Conservation (phyloP, 2,113 vertebrate genomes). For the Pterophyllum scalare region DNA sequence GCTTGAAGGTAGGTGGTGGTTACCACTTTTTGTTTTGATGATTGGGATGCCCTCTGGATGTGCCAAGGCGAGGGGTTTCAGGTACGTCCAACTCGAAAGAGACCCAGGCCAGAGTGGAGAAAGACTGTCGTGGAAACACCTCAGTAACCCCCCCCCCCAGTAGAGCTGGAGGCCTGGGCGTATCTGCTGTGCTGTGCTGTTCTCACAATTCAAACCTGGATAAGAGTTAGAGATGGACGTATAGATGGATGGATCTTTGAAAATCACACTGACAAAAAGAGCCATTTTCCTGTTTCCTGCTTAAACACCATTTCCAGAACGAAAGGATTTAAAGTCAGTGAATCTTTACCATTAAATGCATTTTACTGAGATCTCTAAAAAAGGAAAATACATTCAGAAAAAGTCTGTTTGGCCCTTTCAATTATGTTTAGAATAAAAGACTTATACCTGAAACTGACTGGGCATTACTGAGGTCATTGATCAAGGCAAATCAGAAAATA, state of each 20-base stretch:
- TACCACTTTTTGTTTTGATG: background rate
- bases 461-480: no score
- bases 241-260: rapidly evolving
- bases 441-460: background rate
- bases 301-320: background rate
- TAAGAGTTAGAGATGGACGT: background rate
- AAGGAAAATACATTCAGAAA: rapidly evolving
- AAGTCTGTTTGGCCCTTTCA: rapidly evolving
- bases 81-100: no score
- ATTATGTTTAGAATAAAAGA: background rate
- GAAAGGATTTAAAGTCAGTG: background rate
- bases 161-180: background rate
- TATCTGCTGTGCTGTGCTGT: background rate
- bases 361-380: background rate
- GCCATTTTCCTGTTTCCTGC: background rate
- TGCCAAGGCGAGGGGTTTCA: no score
- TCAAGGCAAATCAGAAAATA: background rate
- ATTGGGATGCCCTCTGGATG: background rate
- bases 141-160: rapidly evolving
- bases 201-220: background rate
- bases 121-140: background rate
- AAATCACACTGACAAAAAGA: background rate
- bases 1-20: rapidly evolving
- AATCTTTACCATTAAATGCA: background rate
- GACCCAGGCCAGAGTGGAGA: background rate